Base-by-base conservation (phyloP, 2,888 invertebrate species). In the Neoascia interrupta region DNA sequence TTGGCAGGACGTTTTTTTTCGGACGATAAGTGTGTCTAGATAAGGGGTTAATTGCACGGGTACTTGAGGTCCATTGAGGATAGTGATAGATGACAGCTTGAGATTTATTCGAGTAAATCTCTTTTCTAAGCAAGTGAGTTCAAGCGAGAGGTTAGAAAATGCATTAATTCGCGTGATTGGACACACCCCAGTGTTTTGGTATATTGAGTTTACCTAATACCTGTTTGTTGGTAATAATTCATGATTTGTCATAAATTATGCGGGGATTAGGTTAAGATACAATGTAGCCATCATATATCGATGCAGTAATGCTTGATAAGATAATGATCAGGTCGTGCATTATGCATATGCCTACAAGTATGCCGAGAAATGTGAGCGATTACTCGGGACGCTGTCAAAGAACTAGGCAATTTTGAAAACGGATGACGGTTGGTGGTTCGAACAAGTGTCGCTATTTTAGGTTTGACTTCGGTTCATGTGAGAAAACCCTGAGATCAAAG, bases 41-140 rank as follows among this genome's bases (percentile, higher is more conserved):
- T 66, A 73, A 73, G 73, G 23, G 66, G 73, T 66, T 74, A 74
- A 74, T 74, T 74, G 68, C 60, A 41, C 45, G 47, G 39, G 43
- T 45, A 73, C 58, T 53, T 53, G 58, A 73, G 58, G 53, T 60
- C 64, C 66, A 54, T 64, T 37, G 43, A 58, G 49, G 58, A 64
- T 58, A 64, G 45, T 68, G 15, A 28, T 23, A 47, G 53, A 47
- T 74, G 74, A 74, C 74, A 68, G 60, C 66, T 34, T 47, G 49
- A 58, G 60, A 73, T 73, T 73, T 73, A 73, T 73, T 26, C 15
- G 21, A n/a, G n/a, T n/a, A n/a, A n/a, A n/a, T n/a, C 11, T 16
- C 28, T 13, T 63, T 43, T 19, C 16, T n/a, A n/a, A 63, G 18
- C 18, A 34, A 31, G 37, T 31, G 53, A 60, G 73, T 68, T 74